Percentiles rank a stretch among this genome's conserved stretches.
phyloP scores from a whole-genome alignment of 2,797 vertebrate genomes.

The Coendou prehensilis region DNA sequence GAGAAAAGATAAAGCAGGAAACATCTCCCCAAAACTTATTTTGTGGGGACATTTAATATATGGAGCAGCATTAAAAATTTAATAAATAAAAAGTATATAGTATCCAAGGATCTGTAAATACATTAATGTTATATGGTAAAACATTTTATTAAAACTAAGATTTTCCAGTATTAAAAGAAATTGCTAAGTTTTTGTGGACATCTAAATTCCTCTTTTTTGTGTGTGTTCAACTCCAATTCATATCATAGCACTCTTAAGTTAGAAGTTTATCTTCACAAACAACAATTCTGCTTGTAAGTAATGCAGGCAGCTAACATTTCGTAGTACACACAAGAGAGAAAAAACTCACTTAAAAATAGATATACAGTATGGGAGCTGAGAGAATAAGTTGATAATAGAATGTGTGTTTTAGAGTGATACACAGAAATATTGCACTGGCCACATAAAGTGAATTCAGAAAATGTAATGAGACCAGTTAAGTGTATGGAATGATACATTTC shows the following conservation, averaged over 20 bases:
- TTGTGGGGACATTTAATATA: background rate
- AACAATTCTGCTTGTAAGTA: background rate
- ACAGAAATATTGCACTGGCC: background rate
- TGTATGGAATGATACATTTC: background rate
- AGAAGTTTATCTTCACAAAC: background rate
- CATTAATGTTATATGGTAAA: background rate
- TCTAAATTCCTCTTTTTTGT: background rate
- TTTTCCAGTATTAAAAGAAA: background rate
- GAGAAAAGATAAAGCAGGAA: constrained; percentile 1
- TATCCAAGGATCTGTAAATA: background rate
- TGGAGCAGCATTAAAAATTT: background rate
- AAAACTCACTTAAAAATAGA: background rate
- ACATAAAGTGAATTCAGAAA: constrained; percentile 45
- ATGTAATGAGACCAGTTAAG: background rate
- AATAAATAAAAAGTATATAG: background rate
- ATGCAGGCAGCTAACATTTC: background rate
- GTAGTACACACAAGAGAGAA: background rate
- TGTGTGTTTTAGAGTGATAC: background rate
- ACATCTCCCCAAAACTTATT: background rate
- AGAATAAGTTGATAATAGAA: background rate
- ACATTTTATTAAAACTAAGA: constrained; percentile 2
- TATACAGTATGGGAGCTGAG: background rate
- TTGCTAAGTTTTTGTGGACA: background rate
- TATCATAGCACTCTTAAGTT: background rate
- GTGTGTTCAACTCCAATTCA: background rate